Percentiles rank a stretch among this genome's conserved stretches.
phyloP scores from a whole-genome alignment of 1,140 invertebrate genomes.

The Papilio helenus region DNA sequence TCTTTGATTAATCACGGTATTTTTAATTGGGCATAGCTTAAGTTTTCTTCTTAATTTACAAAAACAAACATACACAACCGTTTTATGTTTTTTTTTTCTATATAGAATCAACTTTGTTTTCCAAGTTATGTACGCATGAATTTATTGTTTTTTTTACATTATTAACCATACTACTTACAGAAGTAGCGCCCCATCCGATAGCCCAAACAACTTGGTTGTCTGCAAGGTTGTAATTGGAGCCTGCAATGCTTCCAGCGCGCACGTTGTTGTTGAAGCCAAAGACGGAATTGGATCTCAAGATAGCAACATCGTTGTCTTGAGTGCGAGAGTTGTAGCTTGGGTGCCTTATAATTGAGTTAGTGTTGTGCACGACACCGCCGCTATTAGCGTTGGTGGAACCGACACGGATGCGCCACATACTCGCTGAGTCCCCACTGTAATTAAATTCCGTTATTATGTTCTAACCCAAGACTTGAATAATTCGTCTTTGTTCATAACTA shows the following conservation, averaged over 20 bases:
- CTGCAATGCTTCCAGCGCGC: conserved; percentile 41
- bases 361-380: conserved; percentile 45
- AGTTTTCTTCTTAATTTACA: too few species aligned
- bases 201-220: conserved; percentile 49
- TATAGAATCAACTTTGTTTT: too few species aligned
- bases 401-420: conserved; percentile 44
- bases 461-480: too few species aligned
- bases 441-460: neutral
- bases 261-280: conserved; percentile 59
- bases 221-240: conserved; percentile 46
- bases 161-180: conserved; percentile 44
- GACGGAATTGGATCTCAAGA: conserved; percentile 45
- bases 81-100: too few species aligned
- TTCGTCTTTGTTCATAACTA: too few species aligned
- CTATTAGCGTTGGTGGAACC: conserved; percentile 49
- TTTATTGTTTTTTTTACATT: neutral
- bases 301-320: conserved; percentile 48
- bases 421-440: conserved; percentile 33
- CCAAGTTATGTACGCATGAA: too few species aligned
- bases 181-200: conserved; percentile 49
- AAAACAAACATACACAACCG: too few species aligned
- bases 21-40: too few species aligned
- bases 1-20: too few species aligned
- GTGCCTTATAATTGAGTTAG: conserved; percentile 67
- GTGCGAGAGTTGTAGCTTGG: conserved; percentile 67